Conservation (phyloP, 2,888 invertebrate species). For the Euzophera pinguis region DNA sequence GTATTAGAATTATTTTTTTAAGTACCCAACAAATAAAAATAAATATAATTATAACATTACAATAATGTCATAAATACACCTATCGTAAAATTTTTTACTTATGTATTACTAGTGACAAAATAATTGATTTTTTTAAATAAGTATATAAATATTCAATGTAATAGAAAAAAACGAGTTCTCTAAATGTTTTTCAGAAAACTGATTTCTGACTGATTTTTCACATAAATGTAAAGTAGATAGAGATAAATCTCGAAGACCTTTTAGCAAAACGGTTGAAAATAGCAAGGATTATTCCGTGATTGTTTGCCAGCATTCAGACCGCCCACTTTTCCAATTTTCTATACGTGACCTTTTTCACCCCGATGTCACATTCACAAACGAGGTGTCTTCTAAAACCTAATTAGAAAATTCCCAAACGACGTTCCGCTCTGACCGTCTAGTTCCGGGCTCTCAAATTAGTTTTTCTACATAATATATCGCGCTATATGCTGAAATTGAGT, state of each 20-base stretch:
- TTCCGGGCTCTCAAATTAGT: slow-evolving; percentile 65
- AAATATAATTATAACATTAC: too few relatives aligned
- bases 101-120: too few relatives aligned
- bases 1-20: too few relatives aligned
- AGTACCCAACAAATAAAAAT: too few relatives aligned
- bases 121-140: too few relatives aligned
- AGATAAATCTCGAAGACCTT: slow-evolving; percentile 20
- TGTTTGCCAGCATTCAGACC: slow-evolving; percentile 48
- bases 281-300: not conserved
- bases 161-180: too few relatives aligned
- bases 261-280: not conserved
- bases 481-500: slow-evolving; percentile 12
- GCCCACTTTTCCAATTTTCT: slow-evolving; percentile 63
- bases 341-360: slow-evolving; percentile 75
- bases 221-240: too few relatives aligned
- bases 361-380: slow-evolving; percentile 74
- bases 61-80: too few relatives aligned
- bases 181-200: too few relatives aligned
- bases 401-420: slow-evolving; percentile 78
- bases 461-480: slow-evolving; percentile 36
- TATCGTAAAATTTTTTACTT: too few relatives aligned
- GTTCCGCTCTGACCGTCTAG: slow-evolving; percentile 48
- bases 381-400: slow-evolving; percentile 79
- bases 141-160: too few relatives aligned
- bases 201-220: too few relatives aligned